Evolutionary conservation across 2,888 invertebrate genomes (phyloP).

Genomic region (Pedicia rivosa): DNA sequence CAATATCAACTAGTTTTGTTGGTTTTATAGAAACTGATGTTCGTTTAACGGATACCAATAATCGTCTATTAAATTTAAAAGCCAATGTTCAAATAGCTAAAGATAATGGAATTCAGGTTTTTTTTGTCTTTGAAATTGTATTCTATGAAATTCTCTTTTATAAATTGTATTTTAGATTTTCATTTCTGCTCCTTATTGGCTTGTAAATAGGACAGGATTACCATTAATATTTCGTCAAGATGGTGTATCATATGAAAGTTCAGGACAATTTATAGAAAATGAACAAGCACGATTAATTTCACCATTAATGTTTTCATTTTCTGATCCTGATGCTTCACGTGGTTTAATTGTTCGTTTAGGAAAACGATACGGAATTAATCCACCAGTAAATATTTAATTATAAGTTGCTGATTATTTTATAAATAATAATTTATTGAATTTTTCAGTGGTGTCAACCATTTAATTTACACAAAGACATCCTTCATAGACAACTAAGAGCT

Average conservation of each 20-base stretch:
- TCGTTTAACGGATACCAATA: constrained; percentile 55
- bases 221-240: constrained; percentile 93
- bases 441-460: constrained; percentile 74
- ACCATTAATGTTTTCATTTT: constrained; percentile 86
- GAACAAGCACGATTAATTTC: constrained; percentile 85
- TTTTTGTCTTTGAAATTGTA: no score
- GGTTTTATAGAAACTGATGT: constrained; percentile 48
- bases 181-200: constrained; percentile 81
- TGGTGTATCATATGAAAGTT: constrained; percentile 55
- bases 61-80: constrained; percentile 57
- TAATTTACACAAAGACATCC: constrained; percentile 62
- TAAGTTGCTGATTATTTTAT: constrained; percentile 2
- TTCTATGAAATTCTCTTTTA: constrained; percentile 48
- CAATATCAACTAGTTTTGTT: constrained; percentile 30
- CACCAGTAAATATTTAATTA: constrained; percentile 31
- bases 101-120: constrained; percentile 34
- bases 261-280: constrained; percentile 89
- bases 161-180: no score
- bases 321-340: constrained; percentile 73
- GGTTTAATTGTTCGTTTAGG: constrained; percentile 67
- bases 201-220: constrained; percentile 88
- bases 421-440: background rate
- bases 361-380: constrained; percentile 35
- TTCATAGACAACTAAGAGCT: constrained; percentile 42
- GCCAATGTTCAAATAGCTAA: constrained; percentile 43